A percentile compares a stretch with the other conserved stretches of the same genome.
phyloP scores from a whole-genome alignment of 2,113 vertebrate genomes.

The Rhinopomastus cyanomelas region DNA sequence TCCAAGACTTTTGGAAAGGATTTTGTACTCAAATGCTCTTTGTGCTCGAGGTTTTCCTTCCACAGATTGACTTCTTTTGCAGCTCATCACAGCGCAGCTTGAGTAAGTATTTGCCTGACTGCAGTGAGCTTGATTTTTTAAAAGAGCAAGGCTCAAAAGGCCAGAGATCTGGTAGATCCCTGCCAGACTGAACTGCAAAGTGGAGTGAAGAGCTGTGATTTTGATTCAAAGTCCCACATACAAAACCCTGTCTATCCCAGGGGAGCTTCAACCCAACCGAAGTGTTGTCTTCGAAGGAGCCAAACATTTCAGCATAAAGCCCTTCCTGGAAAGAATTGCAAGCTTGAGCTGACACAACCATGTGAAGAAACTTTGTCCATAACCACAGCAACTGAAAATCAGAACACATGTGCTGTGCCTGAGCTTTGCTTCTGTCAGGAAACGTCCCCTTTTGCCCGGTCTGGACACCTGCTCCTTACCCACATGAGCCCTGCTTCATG shows the following conservation, averaged over 20 bases:
- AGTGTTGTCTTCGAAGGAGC: not conserved
- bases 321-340: not conserved
- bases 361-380: not conserved
- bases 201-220: not conserved
- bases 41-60: not conserved
- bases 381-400: slow-evolving; percentile 6
- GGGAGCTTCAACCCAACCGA: not conserved
- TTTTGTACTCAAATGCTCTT: not conserved
- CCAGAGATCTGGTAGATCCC: not conserved
- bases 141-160: not conserved
- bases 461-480: not conserved
- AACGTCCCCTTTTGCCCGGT: not conserved
- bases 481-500: rapidly evolving
- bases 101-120: not conserved
- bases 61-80: not conserved
- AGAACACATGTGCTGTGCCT: not conserved
- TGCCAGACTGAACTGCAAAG: not conserved
- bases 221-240: not conserved
- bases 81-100: not conserved
- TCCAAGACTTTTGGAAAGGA: not conserved
- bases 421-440: not conserved
- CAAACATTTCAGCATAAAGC: not conserved
- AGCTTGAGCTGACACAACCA: not conserved
- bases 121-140: not conserved
- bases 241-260: not conserved